Evolutionary conservation across 23 tunicate species (phyloP), one percentile per base, ranked within the genome.

Genomic region (Phallusia fumigata): DNA sequence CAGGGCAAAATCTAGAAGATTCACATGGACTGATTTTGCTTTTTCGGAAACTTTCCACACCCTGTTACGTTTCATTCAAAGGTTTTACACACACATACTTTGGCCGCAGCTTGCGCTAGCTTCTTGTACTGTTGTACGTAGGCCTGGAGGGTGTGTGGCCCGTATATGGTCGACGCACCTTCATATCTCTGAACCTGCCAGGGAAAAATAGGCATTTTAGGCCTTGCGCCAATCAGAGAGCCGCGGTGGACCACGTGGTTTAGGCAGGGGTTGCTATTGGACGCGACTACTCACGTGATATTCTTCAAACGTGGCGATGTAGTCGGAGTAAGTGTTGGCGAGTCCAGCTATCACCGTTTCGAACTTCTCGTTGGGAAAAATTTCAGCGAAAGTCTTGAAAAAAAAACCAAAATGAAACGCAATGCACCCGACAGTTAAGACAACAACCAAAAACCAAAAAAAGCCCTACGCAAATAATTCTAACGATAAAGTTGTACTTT

Each of bases 161-260:
- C 98, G 75, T 81, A 86, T 53, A 94, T 94, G 13, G 98, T 94
- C 33, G 95, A 89, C 1, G 94, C 98, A 6, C 94, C 98, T 89
- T 94, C 98, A 64, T 94, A 94, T 53, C 98, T 47, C 82, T 94
- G 98, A 8, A 89, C 90, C 95, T 90, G 64, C 21, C 16, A 77
- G 31, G 24, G n/a, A n/a, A n/a, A n/a, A n/a, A n/a, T n/a, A n/a
- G n/a, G n/a, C n/a, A n/a, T n/a, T n/a, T n/a, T n/a, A n/a, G n/a
- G n/a, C n/a, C n/a, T n/a, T n/a, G n/a, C n/a, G n/a, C n/a, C n/a
- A n/a, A n/a, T n/a, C n/a, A n/a, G n/a, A n/a, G n/a, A n/a, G n/a
- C n/a, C n/a, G n/a, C n/a, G n/a, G n/a, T 40, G 47, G 5, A 40
- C 47, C 5, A 40, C 47, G 47, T 40, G 47, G 47, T 3, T 40